phyloP scores from a whole-genome alignment of 2,888 invertebrate species.

The Incurvaria masculella region DNA sequence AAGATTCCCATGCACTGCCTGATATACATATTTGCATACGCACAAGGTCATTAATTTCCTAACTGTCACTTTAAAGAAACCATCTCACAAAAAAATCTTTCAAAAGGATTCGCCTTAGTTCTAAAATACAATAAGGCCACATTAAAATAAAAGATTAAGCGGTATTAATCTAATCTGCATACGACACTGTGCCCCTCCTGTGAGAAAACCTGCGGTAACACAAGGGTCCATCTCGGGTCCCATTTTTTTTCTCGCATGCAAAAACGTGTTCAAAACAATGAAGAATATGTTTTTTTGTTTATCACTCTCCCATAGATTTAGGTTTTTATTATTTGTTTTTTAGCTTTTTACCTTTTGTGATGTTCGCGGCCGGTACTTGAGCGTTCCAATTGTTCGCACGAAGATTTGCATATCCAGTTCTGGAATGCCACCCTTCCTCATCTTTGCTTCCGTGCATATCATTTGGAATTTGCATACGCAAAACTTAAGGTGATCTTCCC shows the following conservation, averaged over 20 bases:
- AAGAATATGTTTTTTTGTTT: conserved; percentile 48
- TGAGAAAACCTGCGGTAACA: conserved; percentile 31
- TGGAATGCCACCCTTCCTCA: conserved; percentile 26
- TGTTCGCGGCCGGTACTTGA: conserved; percentile 9
- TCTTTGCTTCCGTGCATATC: conserved; percentile 23
- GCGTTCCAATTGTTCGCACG: conserved; percentile 39
- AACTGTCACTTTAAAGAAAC: background rate
- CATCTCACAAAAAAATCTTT: background rate
- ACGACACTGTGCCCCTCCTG: conserved; percentile 28
- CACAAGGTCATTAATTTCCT: background rate
- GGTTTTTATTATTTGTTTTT: conserved; percentile 51
- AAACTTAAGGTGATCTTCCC: conserved; percentile 32
- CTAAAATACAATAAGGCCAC: conserved; percentile 43
- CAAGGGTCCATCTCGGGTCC: conserved; percentile 32
- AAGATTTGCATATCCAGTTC: conserved; percentile 52
- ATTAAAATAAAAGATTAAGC: conserved; percentile 56
- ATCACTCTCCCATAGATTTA: conserved; percentile 45
- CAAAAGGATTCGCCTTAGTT: background rate
- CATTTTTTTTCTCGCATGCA: conserved; percentile 20
- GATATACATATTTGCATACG: background rate
- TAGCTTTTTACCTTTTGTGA: conserved; percentile 22
- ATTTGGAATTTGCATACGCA: conserved; percentile 34
- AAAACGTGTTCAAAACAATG: conserved; percentile 32
- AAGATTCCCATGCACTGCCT: background rate
- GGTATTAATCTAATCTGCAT: conserved; percentile 43